Conservation (phyloP, 1,140 invertebrate genomes). For the Leucophenga varia region DNA sequence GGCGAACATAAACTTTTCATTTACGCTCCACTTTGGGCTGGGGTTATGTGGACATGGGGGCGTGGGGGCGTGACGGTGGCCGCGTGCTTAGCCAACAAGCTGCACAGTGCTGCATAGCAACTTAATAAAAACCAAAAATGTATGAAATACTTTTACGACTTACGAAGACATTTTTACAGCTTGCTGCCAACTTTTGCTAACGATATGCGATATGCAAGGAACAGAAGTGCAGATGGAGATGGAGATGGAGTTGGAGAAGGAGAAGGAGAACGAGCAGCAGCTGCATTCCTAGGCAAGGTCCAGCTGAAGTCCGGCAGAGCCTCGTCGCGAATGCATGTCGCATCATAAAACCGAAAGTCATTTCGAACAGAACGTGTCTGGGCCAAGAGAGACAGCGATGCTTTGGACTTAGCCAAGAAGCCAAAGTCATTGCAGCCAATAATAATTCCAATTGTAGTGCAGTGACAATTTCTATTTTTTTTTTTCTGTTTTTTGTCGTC, state of each 20-base stretch:
- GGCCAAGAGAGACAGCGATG: too few relatives aligned
- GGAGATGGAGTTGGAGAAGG: neutral
- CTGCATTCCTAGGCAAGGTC: too few relatives aligned
- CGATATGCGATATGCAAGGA: neutral
- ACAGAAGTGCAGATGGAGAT: neutral
- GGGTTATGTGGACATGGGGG: too few relatives aligned
- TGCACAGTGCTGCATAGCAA: too few relatives aligned
- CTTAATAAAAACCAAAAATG: too few relatives aligned
- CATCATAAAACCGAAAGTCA: slow-evolving; percentile 53
- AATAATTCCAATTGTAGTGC: slow-evolving; percentile 53
- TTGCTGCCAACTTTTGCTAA: slow-evolving; percentile 30
- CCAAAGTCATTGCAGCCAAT: slow-evolving; percentile 53
- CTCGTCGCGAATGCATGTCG: slow-evolving; percentile 49
- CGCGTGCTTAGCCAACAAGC: too few relatives aligned
- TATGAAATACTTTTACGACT: slow-evolving; percentile 55
- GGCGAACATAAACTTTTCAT: too few relatives aligned
- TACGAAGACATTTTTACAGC: slow-evolving; percentile 54
- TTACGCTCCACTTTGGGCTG: too few relatives aligned
- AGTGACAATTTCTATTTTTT: slow-evolving; percentile 47
- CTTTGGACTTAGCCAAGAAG: slow-evolving; percentile 37
- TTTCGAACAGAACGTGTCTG: slow-evolving; percentile 49
- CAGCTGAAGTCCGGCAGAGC: too few relatives aligned
- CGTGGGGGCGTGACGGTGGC: too few relatives aligned
- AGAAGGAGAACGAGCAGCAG: too few relatives aligned
- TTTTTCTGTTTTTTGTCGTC: too few relatives aligned